Conservation (phyloP, 2,888 invertebrate genomes). For the Trichogramma dendrolimi region DNA sequence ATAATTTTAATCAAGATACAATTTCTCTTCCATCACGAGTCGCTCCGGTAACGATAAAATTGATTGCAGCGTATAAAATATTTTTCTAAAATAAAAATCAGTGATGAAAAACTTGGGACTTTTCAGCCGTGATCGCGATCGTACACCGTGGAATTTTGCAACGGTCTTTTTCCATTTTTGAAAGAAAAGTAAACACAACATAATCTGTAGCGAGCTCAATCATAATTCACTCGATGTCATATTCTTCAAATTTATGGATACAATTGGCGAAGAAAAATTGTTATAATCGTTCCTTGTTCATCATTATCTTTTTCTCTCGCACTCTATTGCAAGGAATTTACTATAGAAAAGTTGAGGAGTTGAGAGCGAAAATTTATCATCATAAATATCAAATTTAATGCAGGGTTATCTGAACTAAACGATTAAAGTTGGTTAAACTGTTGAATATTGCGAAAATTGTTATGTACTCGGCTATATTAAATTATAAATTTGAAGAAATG, state of each 20-base stretch:
- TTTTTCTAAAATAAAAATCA: conserved; percentile 21
- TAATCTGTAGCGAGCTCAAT: conserved; percentile 2
- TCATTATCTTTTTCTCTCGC: too few species aligned
- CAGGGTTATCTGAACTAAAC: too few species aligned
- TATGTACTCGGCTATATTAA: too few species aligned
- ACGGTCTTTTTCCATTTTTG: conserved; percentile 18
- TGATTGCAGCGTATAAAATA: conserved; percentile 9
- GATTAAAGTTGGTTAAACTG: too few species aligned
- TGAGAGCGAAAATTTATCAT: too few species aligned
- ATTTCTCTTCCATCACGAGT: conserved; percentile 2
- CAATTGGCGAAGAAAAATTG: background rate
- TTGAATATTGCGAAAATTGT: too few species aligned
- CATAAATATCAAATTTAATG: too few species aligned
- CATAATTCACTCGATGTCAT: conserved; percentile 23
- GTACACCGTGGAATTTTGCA: conserved; percentile 11
- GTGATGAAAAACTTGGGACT: background rate
- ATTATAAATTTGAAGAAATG: conserved; percentile 27
- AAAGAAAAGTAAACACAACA: background rate
- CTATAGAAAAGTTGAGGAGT: background rate
- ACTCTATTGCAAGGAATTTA: conserved; percentile 3
- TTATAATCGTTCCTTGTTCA: background rate
- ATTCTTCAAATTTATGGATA: conserved; percentile 23
- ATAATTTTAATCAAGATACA: background rate
- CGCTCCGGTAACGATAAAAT: conserved; percentile 7
- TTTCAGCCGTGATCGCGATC: conserved; percentile 8